Evolutionary conservation across 2,797 vertebrate species (phyloP), one percentile per base, ranked within the genome.

Genomic region (Oceanodroma leucorhoa): DNA sequence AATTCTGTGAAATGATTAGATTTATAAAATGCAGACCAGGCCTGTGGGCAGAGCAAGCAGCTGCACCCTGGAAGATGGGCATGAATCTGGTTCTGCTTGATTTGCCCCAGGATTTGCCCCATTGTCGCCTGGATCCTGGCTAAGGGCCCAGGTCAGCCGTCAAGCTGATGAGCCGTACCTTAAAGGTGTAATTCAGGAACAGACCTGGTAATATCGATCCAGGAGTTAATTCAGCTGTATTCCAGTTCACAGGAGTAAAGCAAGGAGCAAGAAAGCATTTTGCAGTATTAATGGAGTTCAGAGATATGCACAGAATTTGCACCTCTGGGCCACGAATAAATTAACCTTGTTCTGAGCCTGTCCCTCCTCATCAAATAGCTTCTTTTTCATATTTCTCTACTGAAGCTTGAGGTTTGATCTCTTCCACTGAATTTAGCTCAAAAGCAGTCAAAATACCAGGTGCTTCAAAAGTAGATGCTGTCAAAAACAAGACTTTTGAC

Each of bases 41-140:
- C 27, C 46, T 51, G 27, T 57, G 57, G 66, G 54, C 36, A 72
- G 40, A 58, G 71, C 38, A n/a, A 76, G 62, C 32, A 46, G n/a
- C 43, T 83, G 62, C 34, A 5, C 4, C 0, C 0, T 36, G 30
- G 36, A 66, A 41, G 36, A 14, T 21, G 32, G 23, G 5, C 21
- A 5, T 23, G 10, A 62, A 29, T n/a, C 51, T 83, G 45, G 9
- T 38, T 88, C 54, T 61, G 36, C 38, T 40, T 61, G 23, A 58
- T 51, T 51, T 69, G n/a, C 5, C 34, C 60, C 65, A 22, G 45
- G 12, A 23, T 71, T 75, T 88, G 23, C 11, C 11, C 14, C 1
- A 0, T 21, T 78, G 60, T 50, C 8, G 2, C 43, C 75, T 41
- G 16, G 45, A n/a, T 27, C 19, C 30, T 26, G 43, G n/a, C 41